Evolutionary conservation across 92 coral and sea anemone species (phyloP), one percentile per base, ranked within the genome.

Genomic region (Porites cylindrica): DNA sequence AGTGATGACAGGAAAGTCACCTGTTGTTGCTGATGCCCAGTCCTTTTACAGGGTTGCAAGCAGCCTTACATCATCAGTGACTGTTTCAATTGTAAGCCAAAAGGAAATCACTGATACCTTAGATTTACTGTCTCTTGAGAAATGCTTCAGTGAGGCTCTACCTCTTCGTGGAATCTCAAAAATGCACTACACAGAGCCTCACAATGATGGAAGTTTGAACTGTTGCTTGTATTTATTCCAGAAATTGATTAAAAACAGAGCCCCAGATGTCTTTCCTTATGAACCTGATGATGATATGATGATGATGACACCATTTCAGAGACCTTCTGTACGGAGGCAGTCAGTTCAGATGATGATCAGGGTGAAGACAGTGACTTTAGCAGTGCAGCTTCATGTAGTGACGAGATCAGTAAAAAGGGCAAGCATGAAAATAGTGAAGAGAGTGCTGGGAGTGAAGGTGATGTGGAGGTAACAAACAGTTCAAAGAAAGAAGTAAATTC

Each of bases 11-110:
- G 72, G 88, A 72, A 84, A 75, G 83, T 65, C 78, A 61, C 88
- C 92, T 64, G 63, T 56, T 58, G 90, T 93, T 84, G 72, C 60
- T 61, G 91, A 90, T 88, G 90, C 93, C 38, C n/a, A 86, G 90
- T 82, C 93, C 59, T 90, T 93, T 75, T 70, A 17, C 72, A 72
- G 89, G 56, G 92, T 84, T 11, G 90, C 92, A 68, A 77, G 52
- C 7, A 91, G 67, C 52, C 69, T 91, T 20, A 54, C 62, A 21
- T 23, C 84, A 82, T 82, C 89, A 61, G 82, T 92, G 17, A 58
- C 86, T 85, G 83, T 75, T 63, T 70, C 79, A 47, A 82, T 88
- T 84, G 63, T 88, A 53, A 70, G 77, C 18, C 79, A 89, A 81
- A 76, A 84, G 58, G 90, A 92, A 63, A 92, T 92, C 7, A 73